A percentile compares a stretch with the other conserved stretches of the same genome.
Evolutionary conservation across 2,888 invertebrate species (phyloP).

Genomic region (Calliopum simillimum): DNA sequence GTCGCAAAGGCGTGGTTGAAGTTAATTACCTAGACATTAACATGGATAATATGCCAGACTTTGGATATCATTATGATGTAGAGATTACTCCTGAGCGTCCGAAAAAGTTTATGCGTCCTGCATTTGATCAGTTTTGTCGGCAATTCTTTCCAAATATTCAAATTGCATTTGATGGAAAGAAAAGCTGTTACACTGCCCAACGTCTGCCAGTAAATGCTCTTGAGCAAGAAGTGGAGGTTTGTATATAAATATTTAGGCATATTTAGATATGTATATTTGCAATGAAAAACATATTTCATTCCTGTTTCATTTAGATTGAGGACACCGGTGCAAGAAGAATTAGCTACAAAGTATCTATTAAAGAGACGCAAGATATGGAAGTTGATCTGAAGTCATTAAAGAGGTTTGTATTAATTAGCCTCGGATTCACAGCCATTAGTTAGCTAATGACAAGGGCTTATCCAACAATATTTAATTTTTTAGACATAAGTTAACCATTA

Average conservation of each 20-base stretch:
- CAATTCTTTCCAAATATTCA: constrained; percentile 65
- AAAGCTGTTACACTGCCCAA: constrained; percentile 72
- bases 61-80: constrained; percentile 85
- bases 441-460: no score
- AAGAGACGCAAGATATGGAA: constrained; percentile 52
- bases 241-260: constrained; percentile 4
- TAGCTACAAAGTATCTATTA: constrained; percentile 54
- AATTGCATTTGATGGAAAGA: constrained; percentile 81
- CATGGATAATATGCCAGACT: constrained; percentile 67
- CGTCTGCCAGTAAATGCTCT: constrained; percentile 42
- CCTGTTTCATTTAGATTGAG: constrained; percentile 47
- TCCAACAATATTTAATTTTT: no score
- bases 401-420: constrained; percentile 51
- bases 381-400: constrained; percentile 58
- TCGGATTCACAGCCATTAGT: no score
- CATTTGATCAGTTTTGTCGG: constrained; percentile 66
- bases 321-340: constrained; percentile 50
- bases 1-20: constrained; percentile 68
- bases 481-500: no score
- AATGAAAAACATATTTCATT: neutral
- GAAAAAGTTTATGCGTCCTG: constrained; percentile 72
- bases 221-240: constrained; percentile 53
- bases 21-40: constrained; percentile 76
- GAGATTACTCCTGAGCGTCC: constrained; percentile 77
- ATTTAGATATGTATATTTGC: neutral